Conservation (phyloP, 2,888 invertebrate species). For the Odontomyia ornata region DNA sequence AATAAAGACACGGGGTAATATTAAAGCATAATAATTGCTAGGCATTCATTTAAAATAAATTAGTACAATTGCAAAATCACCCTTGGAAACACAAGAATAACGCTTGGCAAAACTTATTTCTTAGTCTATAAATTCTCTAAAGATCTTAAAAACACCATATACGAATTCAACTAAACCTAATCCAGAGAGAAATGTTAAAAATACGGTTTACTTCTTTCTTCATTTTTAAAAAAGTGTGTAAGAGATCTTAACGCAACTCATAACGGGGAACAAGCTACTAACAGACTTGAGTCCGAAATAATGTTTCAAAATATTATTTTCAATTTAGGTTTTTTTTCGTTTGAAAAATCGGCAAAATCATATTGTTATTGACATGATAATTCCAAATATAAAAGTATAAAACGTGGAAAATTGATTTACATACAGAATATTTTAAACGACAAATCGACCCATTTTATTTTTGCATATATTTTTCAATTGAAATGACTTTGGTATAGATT, state of each 20-base stretch:
- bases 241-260: too few species aligned
- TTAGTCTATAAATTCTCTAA: constrained; percentile 13
- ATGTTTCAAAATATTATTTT: too few species aligned
- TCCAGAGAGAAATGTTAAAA: not conserved
- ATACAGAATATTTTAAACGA: too few species aligned
- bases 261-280: too few species aligned
- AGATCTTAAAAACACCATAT: not conserved
- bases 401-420: not conserved
- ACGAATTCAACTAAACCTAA: constrained; percentile 10
- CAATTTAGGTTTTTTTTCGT: too few species aligned
- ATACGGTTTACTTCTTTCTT: too few species aligned
- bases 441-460: too few species aligned
- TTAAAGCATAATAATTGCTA: not conserved
- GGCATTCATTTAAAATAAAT: constrained; percentile 29
- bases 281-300: too few species aligned
- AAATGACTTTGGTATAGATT: constrained; percentile 27
- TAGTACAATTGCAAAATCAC: constrained; percentile 34
- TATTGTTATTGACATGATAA: not conserved
- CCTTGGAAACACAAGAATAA: constrained; percentile 6
- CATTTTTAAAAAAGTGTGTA: too few species aligned
- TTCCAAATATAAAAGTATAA: constrained; percentile 1
- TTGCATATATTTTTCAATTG: not conserved
- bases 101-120: constrained; percentile 5
- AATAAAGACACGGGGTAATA: not conserved
- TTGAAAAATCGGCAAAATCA: too few species aligned